These are phyloP conservation scores for Chrysomallon squamiferum DNA, from an alignment of 1,140 invertebrate genomes.

Conservation along the genomic window DNA sequence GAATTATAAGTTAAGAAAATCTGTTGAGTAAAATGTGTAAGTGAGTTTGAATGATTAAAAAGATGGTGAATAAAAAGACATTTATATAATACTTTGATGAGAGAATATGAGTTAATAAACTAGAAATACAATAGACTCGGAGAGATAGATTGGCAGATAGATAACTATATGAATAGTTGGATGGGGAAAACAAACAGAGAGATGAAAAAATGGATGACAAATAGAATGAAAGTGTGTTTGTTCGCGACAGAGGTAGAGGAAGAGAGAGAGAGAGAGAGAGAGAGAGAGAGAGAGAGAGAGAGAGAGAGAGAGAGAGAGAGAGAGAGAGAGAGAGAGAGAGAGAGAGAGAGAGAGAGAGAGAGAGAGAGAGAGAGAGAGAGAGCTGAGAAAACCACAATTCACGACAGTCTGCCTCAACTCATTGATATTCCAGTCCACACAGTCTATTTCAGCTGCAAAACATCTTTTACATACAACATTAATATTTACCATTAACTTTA, in stretches of 20 bases:
- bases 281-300: slow-evolving; percentile 10
- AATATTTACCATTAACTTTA: no score
- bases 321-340: neutral
- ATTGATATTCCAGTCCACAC: no score
- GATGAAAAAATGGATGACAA: neutral
- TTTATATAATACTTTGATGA: no score
- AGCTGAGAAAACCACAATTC: neutral
- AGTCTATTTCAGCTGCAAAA: no score
- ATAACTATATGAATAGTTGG: slow-evolving; percentile 2
- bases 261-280: slow-evolving; percentile 8
- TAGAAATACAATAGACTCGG: no score
- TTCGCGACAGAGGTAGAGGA: neutral
- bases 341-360: neutral
- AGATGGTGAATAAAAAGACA: no score
- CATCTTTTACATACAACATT: no score
- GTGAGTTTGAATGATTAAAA: no score
- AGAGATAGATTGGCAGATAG: slow-evolving; percentile 9
- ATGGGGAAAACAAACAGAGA: slow-evolving; percentile 10
- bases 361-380: slow-evolving; percentile 3
- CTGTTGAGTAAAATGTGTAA: no score
- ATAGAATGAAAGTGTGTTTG: neutral
- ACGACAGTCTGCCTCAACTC: no score
- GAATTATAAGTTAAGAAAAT: no score
- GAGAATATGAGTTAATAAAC: no score
- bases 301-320: slow-evolving; percentile 9